Conservation (phyloP, 2,113 vertebrate species). For the Barnardius zonarius region DNA sequence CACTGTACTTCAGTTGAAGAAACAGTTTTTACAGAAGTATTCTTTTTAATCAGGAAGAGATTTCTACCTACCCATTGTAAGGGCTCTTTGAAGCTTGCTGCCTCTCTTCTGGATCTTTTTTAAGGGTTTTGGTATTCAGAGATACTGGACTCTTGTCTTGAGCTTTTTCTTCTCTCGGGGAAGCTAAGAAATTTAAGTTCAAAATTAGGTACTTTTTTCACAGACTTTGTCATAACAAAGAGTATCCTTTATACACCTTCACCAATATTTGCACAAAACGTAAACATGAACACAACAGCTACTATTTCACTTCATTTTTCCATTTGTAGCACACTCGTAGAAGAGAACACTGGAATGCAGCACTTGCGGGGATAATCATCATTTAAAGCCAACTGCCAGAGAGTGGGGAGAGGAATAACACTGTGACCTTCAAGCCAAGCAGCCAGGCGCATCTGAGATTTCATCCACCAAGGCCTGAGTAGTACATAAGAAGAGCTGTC, state of each 20-base stretch:
- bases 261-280: not conserved
- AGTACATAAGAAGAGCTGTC: not conserved
- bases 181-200: conserved; percentile 68
- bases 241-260: not conserved
- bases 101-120: conserved; percentile 90
- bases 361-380: accelerated
- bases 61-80: conserved; percentile 88
- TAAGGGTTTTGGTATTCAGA: conserved; percentile 81
- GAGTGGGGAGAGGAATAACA: not conserved
- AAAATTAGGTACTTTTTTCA: not conserved
- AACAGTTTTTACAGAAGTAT: accelerated
- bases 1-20: not conserved
- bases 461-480: too few species aligned
- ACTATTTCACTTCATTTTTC: not conserved
- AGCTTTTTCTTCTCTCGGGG: conserved; percentile 86
- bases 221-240: not conserved
- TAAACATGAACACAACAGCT: accelerated
- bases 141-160: conserved; percentile 91
- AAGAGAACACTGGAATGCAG: not conserved
- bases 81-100: conserved; percentile 90
- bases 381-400: not conserved
- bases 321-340: not conserved
- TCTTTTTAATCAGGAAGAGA: not conserved
- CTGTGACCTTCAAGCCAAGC: not conserved
- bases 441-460: not conserved